Evolutionary conservation across 2,797 vertebrate genomes (phyloP).

Genomic region (Gymnothorax javanicus): DNA sequence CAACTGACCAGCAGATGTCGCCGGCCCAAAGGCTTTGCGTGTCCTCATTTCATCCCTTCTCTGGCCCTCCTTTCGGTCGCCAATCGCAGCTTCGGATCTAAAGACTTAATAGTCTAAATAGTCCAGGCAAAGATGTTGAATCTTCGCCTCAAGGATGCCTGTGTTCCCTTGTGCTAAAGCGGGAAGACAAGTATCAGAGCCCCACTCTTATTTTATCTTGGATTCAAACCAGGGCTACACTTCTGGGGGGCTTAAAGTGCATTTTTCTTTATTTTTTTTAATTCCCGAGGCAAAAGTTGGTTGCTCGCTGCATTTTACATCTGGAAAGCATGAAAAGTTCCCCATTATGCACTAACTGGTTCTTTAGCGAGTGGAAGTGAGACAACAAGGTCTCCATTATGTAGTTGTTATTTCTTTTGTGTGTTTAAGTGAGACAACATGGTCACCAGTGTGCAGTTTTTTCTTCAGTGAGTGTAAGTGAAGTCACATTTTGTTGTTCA

Average conservation of each 20-base stretch:
- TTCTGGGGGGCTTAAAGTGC: not conserved
- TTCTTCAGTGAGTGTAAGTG: slow-evolving; percentile 10
- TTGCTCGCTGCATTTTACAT: slow-evolving; percentile 33
- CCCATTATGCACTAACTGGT: slow-evolving; percentile 25
- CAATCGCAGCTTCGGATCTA: not conserved
- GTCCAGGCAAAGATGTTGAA: not conserved
- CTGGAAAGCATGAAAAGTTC: slow-evolving; percentile 41
- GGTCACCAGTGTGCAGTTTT: not conserved
- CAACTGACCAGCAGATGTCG: not conserved
- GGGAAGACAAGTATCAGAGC: slow-evolving; percentile 20
- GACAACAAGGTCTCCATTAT: too few relatives aligned
- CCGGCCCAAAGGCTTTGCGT: not conserved
- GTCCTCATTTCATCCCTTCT: not conserved
- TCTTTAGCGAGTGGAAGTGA: slow-evolving; percentile 13
- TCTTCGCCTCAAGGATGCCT: not conserved
- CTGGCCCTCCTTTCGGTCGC: not conserved
- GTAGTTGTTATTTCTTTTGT: too few relatives aligned
- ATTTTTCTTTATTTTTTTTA: not conserved
- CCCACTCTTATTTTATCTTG: slow-evolving; percentile 40
- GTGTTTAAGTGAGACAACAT: too few relatives aligned
- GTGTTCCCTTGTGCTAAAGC: slow-evolving; percentile 21
- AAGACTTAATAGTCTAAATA: not conserved
- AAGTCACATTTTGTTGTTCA: slow-evolving; percentile 20
- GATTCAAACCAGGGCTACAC: slow-evolving; percentile 3
- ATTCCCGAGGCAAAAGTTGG: slow-evolving; percentile 11